phyloP scores from a whole-genome alignment of 2,888 invertebrate genomes.

The Eupithecia dodoneata region DNA sequence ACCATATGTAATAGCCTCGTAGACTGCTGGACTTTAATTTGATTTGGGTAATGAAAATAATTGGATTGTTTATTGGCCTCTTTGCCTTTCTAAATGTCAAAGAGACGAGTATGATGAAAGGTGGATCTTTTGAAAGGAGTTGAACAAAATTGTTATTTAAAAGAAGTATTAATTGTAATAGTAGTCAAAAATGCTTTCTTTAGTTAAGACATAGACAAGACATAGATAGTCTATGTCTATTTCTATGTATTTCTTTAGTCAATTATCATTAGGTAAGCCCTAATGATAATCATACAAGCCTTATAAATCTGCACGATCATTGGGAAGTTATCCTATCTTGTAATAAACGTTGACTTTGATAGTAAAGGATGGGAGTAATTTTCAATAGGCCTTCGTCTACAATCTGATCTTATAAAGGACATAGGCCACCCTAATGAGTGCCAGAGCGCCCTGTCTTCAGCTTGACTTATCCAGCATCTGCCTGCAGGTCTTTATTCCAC shows the following conservation, averaged over 20 bases:
- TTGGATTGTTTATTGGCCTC: conserved; percentile 31
- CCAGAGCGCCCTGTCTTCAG: too few relatives aligned
- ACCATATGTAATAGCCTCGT: conserved; percentile 41
- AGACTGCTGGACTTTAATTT: conserved; percentile 40
- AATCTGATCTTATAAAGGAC: too few relatives aligned
- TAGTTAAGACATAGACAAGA: too few relatives aligned
- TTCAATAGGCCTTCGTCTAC: too few relatives aligned
- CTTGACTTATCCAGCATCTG: too few relatives aligned
- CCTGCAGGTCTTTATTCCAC: too few relatives aligned
- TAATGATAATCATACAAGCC: background rate
- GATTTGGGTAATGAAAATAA: conserved; percentile 38
- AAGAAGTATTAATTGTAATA: background rate
- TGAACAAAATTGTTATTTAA: background rate
- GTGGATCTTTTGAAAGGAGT: background rate
- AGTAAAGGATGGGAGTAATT: too few relatives aligned
- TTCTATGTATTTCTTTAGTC: too few relatives aligned
- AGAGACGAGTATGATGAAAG: background rate
- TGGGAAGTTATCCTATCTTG: background rate
- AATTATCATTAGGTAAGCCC: too few relatives aligned
- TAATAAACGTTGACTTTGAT: background rate
- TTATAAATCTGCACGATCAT: background rate
- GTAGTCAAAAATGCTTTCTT: background rate
- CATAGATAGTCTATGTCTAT: too few relatives aligned
- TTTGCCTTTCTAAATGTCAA: background rate
- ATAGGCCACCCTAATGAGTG: too few relatives aligned